These are phyloP conservation scores for Gadus macrocephalus DNA, from an alignment of 2,113 vertebrate species.

Conservation along the genomic window DNA sequence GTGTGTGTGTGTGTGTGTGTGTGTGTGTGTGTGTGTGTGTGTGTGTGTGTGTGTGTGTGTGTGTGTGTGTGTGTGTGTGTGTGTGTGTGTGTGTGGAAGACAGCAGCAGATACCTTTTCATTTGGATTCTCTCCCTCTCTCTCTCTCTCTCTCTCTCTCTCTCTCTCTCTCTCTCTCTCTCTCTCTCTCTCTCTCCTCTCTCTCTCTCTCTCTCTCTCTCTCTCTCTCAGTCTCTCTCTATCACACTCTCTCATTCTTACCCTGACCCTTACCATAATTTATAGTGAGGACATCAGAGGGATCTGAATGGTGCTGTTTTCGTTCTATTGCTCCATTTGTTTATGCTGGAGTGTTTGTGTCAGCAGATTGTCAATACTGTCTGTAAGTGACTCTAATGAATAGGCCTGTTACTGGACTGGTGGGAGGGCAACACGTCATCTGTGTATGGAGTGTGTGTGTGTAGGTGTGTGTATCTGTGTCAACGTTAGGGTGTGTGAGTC, in stretches of 20 bases:
- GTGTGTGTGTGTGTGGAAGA: too few species aligned
- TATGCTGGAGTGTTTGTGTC: slow-evolving; percentile 62
- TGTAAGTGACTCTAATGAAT: slow-evolving; percentile 73
- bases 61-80: too few species aligned
- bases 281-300: not conserved
- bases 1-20: not conserved
- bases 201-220: slow-evolving; percentile 1
- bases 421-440: slow-evolving; percentile 62
- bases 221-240: not conserved
- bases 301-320: slow-evolving; percentile 12
- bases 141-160: too few species aligned
- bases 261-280: too few species aligned
- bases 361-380: slow-evolving; percentile 67
- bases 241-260: too few species aligned
- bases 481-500: slow-evolving; percentile 18
- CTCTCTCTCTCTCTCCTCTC: slow-evolving; percentile 9
- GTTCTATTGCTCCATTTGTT: slow-evolving; percentile 58
- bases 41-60: too few species aligned
- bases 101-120: not conserved
- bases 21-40: not conserved
- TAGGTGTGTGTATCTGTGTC: slow-evolving; percentile 7
- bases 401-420: slow-evolving; percentile 62
- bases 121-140: not conserved
- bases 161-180: slow-evolving; percentile 9
- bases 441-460: slow-evolving; percentile 36